These are phyloP conservation scores for Watsonalla binaria DNA, from an alignment of 2,888 invertebrate species.

Conservation along the genomic window DNA sequence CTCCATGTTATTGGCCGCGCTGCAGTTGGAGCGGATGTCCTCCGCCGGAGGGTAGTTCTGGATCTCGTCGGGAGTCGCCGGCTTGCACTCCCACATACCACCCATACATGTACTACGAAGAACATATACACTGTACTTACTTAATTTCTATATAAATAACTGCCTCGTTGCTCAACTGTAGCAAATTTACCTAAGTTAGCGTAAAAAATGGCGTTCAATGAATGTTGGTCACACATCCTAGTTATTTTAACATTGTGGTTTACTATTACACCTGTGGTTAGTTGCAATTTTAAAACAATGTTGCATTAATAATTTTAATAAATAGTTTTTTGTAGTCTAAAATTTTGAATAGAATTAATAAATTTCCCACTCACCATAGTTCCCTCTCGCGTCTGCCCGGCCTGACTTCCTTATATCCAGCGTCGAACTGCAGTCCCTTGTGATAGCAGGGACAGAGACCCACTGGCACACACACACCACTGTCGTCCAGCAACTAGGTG, in stretches of 20 bases:
- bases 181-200: too few relatives aligned
- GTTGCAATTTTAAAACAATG: not conserved
- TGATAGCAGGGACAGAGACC: constrained; percentile 87
- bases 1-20: constrained; percentile 81
- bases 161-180: too few relatives aligned
- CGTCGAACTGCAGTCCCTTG: constrained; percentile 84
- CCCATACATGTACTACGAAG: constrained; percentile 83
- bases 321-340: not conserved
- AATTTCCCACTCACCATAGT: constrained; percentile 79
- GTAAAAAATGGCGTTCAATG: too few relatives aligned
- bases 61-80: constrained; percentile 81
- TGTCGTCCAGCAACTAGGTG: constrained; percentile 78
- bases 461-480: constrained; percentile 86
- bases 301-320: not conserved
- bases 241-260: too few relatives aligned
- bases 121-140: too few relatives aligned
- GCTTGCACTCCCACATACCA: constrained; percentile 85
- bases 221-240: too few relatives aligned
- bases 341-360: not conserved
- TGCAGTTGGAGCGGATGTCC: constrained; percentile 82
- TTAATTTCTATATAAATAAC: too few relatives aligned
- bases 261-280: too few relatives aligned
- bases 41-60: constrained; percentile 81
- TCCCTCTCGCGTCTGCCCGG: constrained; percentile 83
- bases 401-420: constrained; percentile 87